Evolutionary conservation across 2,113 vertebrate species (phyloP), one percentile per base, ranked within the genome.

Genomic region (Aphelocoma coerulescens): DNA sequence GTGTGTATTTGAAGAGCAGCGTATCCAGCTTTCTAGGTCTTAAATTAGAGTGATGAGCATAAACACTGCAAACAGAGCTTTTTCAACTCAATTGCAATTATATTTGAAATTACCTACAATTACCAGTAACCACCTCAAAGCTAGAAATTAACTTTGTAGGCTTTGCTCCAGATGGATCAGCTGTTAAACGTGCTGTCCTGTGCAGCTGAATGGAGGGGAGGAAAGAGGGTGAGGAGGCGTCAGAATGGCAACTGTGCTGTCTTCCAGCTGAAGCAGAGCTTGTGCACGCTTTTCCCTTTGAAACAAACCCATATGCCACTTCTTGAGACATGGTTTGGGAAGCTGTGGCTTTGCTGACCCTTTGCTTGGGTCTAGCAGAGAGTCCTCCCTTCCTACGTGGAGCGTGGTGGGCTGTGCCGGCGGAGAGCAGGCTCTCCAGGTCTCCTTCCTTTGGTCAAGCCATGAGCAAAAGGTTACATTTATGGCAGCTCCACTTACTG

Each of bases 101-200:
- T 98, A 98, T 98, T 98, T 98, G 97, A 99, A 99, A 99, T 98
- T 98, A 98, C 98, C 98, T 98, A 98, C 98, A 99, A 99, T 99
- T 99, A 99, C 98, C 98, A 98, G 97, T 83, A 97, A 98, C 96
- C 97, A 91, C 97, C 97, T 98, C 97, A 97, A 98, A 98, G 97
- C 98, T 98, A 98, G 98, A 98, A 98, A 99, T 99, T 98, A 98
- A 98, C 98, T 98, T 98, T 98, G 98, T 91, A 98, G 98, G 98
- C 98, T 98, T 90, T 96, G 94, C 97, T 98, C 97, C 98, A 98
- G 97, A 98, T 96, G 98, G 98, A 98, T 98, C 98, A 98, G 97
- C 98, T 98, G 98, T 98, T 97, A 97, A 96, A 96, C 37, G 95
- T 96, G 95, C 95, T 66, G 83, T 86, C 94, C 86, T 27, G n/a